Conservation (phyloP, 2,113 vertebrate species). For the Marcusenius ussheri region DNA sequence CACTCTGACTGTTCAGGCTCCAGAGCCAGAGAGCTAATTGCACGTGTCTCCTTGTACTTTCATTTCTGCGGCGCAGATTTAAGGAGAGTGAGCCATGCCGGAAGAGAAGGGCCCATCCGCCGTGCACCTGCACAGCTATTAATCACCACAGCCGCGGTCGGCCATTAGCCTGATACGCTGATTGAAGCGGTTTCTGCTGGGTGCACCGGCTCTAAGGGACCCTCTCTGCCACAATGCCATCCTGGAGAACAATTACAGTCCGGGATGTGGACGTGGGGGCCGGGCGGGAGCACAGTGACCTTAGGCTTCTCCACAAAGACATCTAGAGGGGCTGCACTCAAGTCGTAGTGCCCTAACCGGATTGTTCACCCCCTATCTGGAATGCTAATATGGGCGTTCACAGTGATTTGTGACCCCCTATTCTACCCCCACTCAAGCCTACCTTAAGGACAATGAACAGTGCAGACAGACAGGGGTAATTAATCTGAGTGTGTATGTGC, state of each 20-base stretch:
- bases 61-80: slow-evolving; percentile 85
- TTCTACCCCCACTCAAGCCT: neutral
- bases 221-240: slow-evolving; percentile 71
- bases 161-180: slow-evolving; percentile 80
- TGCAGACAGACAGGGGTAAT: neutral
- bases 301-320: slow-evolving; percentile 47
- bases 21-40: slow-evolving; percentile 77
- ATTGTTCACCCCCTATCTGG: neutral
- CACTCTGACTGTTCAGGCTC: slow-evolving; percentile 61
- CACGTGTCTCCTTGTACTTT: slow-evolving; percentile 81
- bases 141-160: slow-evolving; percentile 82
- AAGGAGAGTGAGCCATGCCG: slow-evolving; percentile 80
- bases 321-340: neutral
- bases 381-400: slow-evolving; percentile 14
- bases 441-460: slow-evolving; percentile 1
- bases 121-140: slow-evolving; percentile 78
- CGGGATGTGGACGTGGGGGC: slow-evolving; percentile 34
- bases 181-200: slow-evolving; percentile 84
- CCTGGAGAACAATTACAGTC: slow-evolving; percentile 42
- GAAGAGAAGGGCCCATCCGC: slow-evolving; percentile 68
- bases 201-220: slow-evolving; percentile 72
- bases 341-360: neutral
- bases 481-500: neutral
- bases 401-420: slow-evolving; percentile 3
- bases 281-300: slow-evolving; percentile 62